phyloP scores from a whole-genome alignment of 2,113 vertebrate genomes.

The Sinocyclocheilus grahami region DNA sequence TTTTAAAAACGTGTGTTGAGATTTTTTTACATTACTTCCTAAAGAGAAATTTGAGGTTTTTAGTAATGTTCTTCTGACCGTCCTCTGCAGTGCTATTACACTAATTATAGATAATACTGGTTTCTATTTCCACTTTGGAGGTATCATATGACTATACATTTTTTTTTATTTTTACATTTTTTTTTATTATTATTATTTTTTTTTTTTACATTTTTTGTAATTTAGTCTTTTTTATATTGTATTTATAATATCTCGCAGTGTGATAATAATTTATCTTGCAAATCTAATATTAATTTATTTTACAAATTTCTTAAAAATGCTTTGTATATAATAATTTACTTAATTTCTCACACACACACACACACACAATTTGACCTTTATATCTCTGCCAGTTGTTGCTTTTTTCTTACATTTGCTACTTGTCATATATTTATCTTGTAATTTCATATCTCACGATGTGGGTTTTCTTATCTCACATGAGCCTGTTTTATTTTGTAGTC shows the following conservation, averaged over 20 bases:
- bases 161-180: too few species aligned
- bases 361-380: too few species aligned
- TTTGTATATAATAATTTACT: background rate
- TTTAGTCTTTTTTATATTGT: background rate
- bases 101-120: background rate
- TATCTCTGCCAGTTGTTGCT: too few species aligned
- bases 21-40: too few species aligned
- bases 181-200: too few species aligned
- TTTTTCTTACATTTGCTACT: background rate
- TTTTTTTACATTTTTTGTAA: background rate
- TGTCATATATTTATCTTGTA: background rate
- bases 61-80: background rate
- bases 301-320: background rate
- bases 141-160: background rate
- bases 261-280: background rate
- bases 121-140: background rate
- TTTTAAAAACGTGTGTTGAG: too few species aligned
- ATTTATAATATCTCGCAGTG: background rate
- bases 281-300: background rate
- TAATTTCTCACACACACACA: background rate
- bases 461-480: background rate
- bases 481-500: background rate
- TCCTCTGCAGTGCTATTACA: background rate
- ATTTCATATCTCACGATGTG: background rate
- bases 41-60: background rate